Evolutionary conservation across 2,888 invertebrate species (phyloP).

Genomic region (Agrilus cyanescens): DNA sequence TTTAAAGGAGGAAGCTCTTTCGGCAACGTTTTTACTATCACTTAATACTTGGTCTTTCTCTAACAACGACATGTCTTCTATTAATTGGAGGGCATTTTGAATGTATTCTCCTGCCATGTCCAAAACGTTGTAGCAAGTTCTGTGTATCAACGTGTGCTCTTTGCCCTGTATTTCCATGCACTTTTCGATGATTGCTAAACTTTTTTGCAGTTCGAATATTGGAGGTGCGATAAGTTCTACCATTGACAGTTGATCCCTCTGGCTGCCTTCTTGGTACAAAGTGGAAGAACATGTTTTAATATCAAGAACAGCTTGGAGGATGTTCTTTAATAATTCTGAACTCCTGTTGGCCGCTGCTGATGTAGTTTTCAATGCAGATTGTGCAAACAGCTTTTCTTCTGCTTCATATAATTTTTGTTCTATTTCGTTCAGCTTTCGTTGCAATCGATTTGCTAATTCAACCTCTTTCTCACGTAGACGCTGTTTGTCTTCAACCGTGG

Average conservation of each 20-base stretch:
- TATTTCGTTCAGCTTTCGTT: constrained; percentile 36
- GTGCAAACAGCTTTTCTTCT: constrained; percentile 51
- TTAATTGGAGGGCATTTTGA: constrained; percentile 41
- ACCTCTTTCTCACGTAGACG: constrained; percentile 29
- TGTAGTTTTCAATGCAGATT: constrained; percentile 54
- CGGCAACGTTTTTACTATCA: constrained; percentile 24
- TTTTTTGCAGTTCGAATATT: constrained; percentile 51
- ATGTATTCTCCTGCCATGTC: constrained; percentile 47
- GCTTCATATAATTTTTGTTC: constrained; percentile 47
- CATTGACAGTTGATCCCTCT: constrained; percentile 39
- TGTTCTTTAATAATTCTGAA: constrained; percentile 50
- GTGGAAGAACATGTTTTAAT: constrained; percentile 48
- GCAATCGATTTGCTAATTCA: constrained; percentile 25
- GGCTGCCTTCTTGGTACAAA: constrained; percentile 36
- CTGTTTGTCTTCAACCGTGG: constrained; percentile 35
- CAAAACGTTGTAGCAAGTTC: constrained; percentile 54
- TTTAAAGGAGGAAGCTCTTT: constrained; percentile 32
- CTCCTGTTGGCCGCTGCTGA: constrained; percentile 54
- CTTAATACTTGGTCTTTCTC: constrained; percentile 32
- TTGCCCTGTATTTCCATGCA: constrained; percentile 56
- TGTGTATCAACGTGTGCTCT: constrained; percentile 54
- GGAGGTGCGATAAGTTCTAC: constrained; percentile 46
- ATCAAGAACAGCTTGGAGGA: constrained; percentile 50
- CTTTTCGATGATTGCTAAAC: constrained; percentile 53
- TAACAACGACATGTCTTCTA: constrained; percentile 40